Conservation (phyloP, 2,797 vertebrate species). For the Thripadectes ignobilis region DNA sequence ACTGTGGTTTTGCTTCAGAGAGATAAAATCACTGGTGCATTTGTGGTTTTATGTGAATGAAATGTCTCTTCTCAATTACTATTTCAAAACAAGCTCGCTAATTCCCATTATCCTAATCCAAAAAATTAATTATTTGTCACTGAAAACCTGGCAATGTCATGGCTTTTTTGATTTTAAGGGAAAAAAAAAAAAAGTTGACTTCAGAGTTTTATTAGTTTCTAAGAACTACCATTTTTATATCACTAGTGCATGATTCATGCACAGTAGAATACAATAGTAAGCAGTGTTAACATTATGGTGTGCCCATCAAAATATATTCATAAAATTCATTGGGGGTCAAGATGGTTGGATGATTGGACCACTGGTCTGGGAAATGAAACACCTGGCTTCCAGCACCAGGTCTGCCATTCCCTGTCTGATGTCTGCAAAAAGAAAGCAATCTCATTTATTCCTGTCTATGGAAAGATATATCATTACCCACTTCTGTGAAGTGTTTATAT, state of each 20-base stretch:
- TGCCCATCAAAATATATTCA: neutral
- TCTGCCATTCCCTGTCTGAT: neutral
- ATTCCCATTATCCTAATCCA: neutral
- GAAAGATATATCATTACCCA: neutral
- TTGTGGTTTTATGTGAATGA: slow-evolving; percentile 15
- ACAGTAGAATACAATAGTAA: neutral
- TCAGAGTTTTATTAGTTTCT: neutral
- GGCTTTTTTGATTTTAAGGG: neutral
- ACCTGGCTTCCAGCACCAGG: neutral
- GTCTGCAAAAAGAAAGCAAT: neutral
- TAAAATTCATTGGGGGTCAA: neutral
- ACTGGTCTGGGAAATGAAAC: neutral
- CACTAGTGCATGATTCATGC: neutral
- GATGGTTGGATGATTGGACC: neutral
- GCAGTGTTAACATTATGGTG: neutral
- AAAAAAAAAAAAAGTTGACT: neutral
- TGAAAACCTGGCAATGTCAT: neutral
- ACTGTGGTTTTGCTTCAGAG: neutral
- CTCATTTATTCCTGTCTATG: neutral
- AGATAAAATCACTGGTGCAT: neutral
- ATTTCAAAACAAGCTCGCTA: neutral
- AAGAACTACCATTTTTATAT: neutral
- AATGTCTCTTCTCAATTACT: neutral
- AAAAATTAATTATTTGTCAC: neutral
- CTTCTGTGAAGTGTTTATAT: neutral